Evolutionary conservation across 2,888 invertebrate species (phyloP).

Genomic region (Oscheius myriophilus): DNA sequence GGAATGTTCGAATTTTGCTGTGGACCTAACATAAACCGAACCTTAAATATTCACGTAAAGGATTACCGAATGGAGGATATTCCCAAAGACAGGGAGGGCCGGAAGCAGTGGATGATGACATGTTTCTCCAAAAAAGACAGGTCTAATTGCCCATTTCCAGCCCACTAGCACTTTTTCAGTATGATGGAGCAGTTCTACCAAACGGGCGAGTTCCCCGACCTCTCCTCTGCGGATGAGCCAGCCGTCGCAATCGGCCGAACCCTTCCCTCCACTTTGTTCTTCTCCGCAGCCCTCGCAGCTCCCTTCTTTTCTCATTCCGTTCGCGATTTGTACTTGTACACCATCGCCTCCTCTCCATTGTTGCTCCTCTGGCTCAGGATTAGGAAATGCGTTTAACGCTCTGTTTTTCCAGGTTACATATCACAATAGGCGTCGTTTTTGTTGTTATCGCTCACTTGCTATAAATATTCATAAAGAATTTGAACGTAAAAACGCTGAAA

Average conservation of each 20-base stretch:
- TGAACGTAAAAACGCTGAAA: too few species aligned
- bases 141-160: conserved; percentile 19
- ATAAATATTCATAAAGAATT: too few species aligned
- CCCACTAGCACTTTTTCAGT: conserved; percentile 29
- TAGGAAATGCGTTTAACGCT: conserved; percentile 45
- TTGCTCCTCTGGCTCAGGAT: conserved; percentile 56
- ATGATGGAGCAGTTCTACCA: conserved; percentile 48
- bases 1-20: conserved; percentile 67
- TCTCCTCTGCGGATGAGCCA: conserved; percentile 32
- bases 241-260: conserved; percentile 48
- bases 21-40: conserved; percentile 38
- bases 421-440: too few species aligned
- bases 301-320: conserved; percentile 52
- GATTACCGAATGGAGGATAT: conserved; percentile 36
- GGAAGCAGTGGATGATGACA: conserved; percentile 54
- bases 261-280: conserved; percentile 54
- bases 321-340: conserved; percentile 45
- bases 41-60: conserved; percentile 38
- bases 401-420: too few species aligned
- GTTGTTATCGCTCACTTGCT: too few species aligned
- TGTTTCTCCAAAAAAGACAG: conserved; percentile 57
- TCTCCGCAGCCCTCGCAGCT: conserved; percentile 49
- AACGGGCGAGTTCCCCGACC: conserved; percentile 33
- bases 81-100: conserved; percentile 41
- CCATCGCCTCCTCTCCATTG: conserved; percentile 54